Conservation (phyloP, 2,797 vertebrate genomes). For the Tapera naevia region DNA sequence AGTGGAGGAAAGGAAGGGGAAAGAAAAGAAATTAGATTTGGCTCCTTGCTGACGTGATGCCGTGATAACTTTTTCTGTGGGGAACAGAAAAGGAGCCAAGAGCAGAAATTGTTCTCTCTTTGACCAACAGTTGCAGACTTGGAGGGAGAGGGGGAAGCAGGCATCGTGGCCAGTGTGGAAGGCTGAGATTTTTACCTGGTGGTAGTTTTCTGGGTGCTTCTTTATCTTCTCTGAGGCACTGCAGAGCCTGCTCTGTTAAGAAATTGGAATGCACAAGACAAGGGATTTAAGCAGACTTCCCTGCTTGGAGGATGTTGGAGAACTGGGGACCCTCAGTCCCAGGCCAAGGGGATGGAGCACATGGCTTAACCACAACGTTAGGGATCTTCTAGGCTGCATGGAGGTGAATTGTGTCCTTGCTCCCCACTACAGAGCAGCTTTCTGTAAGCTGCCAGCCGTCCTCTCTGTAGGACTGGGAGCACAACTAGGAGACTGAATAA, state of each 20-base stretch:
- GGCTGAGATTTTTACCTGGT: neutral
- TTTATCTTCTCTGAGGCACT: neutral
- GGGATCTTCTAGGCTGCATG: neutral
- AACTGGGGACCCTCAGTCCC: neutral
- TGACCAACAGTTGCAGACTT: neutral
- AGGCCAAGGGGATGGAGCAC: neutral
- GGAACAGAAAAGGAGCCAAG: neutral
- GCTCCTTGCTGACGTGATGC: neutral
- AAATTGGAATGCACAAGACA: neutral
- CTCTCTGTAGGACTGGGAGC: neutral
- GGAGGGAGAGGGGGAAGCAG: neutral
- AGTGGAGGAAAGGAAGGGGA: neutral
- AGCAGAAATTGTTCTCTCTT: neutral
- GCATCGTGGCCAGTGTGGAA: neutral
- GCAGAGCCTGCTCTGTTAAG: neutral
- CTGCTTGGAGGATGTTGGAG: neutral
- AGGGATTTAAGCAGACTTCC: neutral
- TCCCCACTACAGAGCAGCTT: neutral
- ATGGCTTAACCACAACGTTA: neutral
- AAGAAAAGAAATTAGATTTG: neutral
- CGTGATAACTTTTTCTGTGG: neutral
- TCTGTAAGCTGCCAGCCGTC: neutral
- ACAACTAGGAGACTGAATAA: neutral
- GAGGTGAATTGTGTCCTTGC: neutral
- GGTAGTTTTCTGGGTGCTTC: neutral